Percentiles rank a stretch among this genome's conserved stretches.
Conservation (phyloP, 2,888 invertebrate species). For the Zaprionus lineosus region DNA sequence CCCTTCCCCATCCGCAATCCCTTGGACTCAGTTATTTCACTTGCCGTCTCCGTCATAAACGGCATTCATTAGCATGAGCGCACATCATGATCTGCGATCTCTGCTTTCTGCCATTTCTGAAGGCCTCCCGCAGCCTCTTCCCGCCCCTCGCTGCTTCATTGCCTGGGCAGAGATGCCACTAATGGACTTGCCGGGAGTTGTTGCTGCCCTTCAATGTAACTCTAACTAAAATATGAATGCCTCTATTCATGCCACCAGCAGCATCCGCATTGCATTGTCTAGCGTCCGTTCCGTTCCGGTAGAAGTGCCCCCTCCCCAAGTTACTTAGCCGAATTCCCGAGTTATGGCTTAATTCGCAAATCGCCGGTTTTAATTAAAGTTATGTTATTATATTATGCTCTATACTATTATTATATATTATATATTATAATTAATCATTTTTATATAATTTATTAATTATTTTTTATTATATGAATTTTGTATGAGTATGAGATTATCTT, state of each 20-base stretch:
- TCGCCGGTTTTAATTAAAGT: slow-evolving; percentile 56
- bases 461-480: no score
- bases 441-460: no score
- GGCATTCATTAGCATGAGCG: slow-evolving; percentile 75
- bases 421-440: background rate
- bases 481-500: no score
- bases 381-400: slow-evolving; percentile 18
- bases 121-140: slow-evolving; percentile 17
- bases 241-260: slow-evolving; percentile 60
- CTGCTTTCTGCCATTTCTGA: slow-evolving; percentile 37
- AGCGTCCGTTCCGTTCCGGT: background rate
- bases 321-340: slow-evolving; percentile 22
- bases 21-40: slow-evolving; percentile 34
- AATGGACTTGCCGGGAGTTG: slow-evolving; percentile 60
- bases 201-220: slow-evolving; percentile 27
- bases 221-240: slow-evolving; percentile 56
- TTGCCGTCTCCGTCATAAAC: slow-evolving; percentile 71
- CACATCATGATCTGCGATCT: slow-evolving; percentile 66
- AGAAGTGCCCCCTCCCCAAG: slow-evolving; percentile 1
- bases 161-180: no score
- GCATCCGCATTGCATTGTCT: slow-evolving; percentile 45
- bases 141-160: no score
- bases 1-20: background rate
- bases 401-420: background rate
- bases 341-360: slow-evolving; percentile 30